These are phyloP conservation scores for Hydropsyche betteni DNA, from an alignment of 2,888 invertebrate genomes.

Conservation along the genomic window DNA sequence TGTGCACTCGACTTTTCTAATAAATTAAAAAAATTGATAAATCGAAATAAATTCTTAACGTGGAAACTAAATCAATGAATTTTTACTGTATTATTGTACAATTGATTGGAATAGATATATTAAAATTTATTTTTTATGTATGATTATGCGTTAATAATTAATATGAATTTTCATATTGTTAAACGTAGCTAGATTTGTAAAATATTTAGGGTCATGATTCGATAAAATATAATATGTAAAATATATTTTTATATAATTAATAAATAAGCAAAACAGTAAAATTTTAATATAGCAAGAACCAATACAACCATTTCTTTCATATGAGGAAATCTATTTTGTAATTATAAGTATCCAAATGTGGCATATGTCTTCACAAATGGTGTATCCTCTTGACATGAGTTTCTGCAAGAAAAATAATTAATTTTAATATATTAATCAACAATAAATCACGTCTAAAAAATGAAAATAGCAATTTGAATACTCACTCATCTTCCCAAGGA, in stretches of 20 bases:
- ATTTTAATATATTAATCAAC: not conserved
- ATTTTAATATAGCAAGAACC: conserved; percentile 26
- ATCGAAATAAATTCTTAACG: no score
- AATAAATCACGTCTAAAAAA: no score
- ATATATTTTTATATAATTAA: not conserved
- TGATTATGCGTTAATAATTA: no score
- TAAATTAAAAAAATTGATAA: not conserved
- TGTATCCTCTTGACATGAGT: conserved; percentile 85
- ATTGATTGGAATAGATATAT: not conserved
- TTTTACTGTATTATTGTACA: not conserved
- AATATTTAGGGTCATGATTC: no score
- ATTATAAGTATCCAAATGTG: conserved; percentile 91
- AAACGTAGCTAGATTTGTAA: no score
- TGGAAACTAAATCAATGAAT: no score
- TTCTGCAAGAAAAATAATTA: conserved; percentile 71
- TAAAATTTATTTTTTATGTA: no score
- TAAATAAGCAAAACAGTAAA: not conserved
- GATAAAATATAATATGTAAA: no score
- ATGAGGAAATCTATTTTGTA: conserved; percentile 50
- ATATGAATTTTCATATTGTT: no score
- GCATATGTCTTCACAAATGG: conserved; percentile 95
- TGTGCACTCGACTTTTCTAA: conserved; percentile 2
- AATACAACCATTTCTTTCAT: not conserved
- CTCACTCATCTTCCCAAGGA: conserved; percentile 97
- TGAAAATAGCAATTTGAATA: conserved; percentile 55